These are phyloP conservation scores for Takifugu bimaculatus DNA, from an alignment of 2,113 vertebrate species.

Conservation along the genomic window DNA sequence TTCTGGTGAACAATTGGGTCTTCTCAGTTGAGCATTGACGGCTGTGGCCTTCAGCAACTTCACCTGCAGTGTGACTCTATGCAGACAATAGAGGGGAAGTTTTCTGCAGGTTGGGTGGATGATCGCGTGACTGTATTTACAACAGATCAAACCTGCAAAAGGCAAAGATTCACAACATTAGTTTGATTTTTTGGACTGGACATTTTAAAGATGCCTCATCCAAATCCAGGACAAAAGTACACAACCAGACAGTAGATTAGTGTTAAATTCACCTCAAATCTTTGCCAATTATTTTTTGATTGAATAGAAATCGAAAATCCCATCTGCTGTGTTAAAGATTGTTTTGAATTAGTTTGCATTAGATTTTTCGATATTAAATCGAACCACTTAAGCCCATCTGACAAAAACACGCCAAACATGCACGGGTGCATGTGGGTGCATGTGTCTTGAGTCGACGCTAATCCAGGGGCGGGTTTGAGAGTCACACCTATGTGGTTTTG, in stretches of 20 bases:
- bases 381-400: too few species aligned
- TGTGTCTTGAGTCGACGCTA: conserved; percentile 20
- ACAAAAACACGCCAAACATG: too few species aligned
- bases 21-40: conserved; percentile 32
- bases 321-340: neutral
- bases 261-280: neutral
- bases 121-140: conserved; percentile 49
- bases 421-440: neutral
- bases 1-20: conserved; percentile 46
- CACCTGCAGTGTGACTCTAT: conserved; percentile 16
- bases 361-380: too few species aligned
- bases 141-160: conserved; percentile 11
- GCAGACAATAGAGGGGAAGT: conserved; percentile 39
- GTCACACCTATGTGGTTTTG: conserved; percentile 40
- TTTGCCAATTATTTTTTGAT: neutral
- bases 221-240: too few species aligned
- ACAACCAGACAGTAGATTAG: too few species aligned
- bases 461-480: conserved; percentile 18
- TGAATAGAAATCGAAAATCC: conserved; percentile 24
- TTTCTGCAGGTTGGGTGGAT: conserved; percentile 35
- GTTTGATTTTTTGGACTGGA: too few species aligned
- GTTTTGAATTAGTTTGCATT: too few species aligned
- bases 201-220: too few species aligned
- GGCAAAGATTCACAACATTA: too few species aligned
- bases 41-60: conserved; percentile 52